Percentiles rank a stretch among this genome's conserved stretches.
Conservation (phyloP, 2,797 vertebrate species). For the Lagothrix lagotricha region DNA sequence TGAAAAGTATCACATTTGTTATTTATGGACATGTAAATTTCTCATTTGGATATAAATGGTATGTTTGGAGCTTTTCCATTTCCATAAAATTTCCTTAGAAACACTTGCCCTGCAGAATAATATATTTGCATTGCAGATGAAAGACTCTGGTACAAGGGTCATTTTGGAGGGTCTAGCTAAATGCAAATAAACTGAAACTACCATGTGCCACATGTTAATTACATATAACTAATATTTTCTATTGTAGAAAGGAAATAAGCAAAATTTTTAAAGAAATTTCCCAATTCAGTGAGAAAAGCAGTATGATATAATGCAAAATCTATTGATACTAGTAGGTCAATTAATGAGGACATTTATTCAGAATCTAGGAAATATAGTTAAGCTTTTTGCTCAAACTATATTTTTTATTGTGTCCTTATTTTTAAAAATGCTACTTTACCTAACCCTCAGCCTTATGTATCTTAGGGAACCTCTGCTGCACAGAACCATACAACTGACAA, state of each 20-base stretch:
- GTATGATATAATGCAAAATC: neutral
- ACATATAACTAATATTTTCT: neutral
- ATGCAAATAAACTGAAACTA: neutral
- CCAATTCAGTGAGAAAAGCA: neutral
- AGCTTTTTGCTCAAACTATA: neutral
- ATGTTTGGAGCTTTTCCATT: constrained; percentile 13
- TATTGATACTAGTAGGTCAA: neutral
- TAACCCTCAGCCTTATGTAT: neutral
- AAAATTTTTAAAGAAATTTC: neutral
- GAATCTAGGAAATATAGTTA: neutral
- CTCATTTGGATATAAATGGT: neutral
- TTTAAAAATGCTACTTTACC: neutral
- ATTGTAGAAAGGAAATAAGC: neutral
- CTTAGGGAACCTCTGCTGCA: neutral
- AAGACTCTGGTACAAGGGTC: neutral
- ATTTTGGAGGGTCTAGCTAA: neutral
- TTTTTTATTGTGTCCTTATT: neutral
- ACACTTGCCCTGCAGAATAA: neutral
- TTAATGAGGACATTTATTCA: neutral
- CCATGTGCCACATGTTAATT: neutral
- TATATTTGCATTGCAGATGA: neutral
- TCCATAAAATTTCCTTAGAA: constrained; percentile 13
- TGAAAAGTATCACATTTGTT: neutral
- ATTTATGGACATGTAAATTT: constrained; percentile 1
- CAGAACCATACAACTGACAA: neutral